Evolutionary conservation across 2,888 invertebrate species (phyloP).

Genomic region (Spilarctia lutea): DNA sequence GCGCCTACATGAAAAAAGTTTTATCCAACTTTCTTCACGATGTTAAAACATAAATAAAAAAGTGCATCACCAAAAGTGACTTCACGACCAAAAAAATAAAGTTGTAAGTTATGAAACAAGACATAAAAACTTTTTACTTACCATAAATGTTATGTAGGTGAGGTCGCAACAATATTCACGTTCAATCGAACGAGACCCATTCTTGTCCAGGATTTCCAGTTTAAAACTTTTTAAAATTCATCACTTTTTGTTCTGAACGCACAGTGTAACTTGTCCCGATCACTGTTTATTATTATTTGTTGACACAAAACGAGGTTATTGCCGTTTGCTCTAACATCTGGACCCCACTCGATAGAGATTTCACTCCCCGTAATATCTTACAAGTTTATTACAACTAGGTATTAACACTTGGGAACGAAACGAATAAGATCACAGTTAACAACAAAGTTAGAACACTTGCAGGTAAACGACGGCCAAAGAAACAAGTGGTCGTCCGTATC

Average conservation of each 20-base stretch:
- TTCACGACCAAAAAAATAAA: slow-evolving; percentile 56
- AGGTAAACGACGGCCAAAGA: slow-evolving; percentile 68
- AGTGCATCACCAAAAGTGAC: slow-evolving; percentile 51
- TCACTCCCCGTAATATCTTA: slow-evolving; percentile 68
- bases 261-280: slow-evolving; percentile 72
- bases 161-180: slow-evolving; percentile 74
- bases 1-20: slow-evolving; percentile 35
- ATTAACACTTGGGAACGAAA: slow-evolving; percentile 33
- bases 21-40: slow-evolving; percentile 42
- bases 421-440: slow-evolving; percentile 39
- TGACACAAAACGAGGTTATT: slow-evolving; percentile 82
- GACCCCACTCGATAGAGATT: slow-evolving; percentile 70
- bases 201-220: slow-evolving; percentile 77
- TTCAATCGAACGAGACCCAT: slow-evolving; percentile 75
- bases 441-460: slow-evolving; percentile 64
- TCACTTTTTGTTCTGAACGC: slow-evolving; percentile 71
- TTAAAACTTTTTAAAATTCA: slow-evolving; percentile 81
- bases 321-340: slow-evolving; percentile 77
- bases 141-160: slow-evolving; percentile 85
- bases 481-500: slow-evolving; percentile 67
- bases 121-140: slow-evolving; percentile 82
- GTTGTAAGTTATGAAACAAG: slow-evolving; percentile 77
- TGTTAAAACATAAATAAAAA: slow-evolving; percentile 51
- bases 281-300: slow-evolving; percentile 84
- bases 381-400: slow-evolving; percentile 45